Evolutionary conservation across 2,888 invertebrate species (phyloP), one percentile per base, ranked within the genome.

Genomic region (Oeneis ivallda): DNA sequence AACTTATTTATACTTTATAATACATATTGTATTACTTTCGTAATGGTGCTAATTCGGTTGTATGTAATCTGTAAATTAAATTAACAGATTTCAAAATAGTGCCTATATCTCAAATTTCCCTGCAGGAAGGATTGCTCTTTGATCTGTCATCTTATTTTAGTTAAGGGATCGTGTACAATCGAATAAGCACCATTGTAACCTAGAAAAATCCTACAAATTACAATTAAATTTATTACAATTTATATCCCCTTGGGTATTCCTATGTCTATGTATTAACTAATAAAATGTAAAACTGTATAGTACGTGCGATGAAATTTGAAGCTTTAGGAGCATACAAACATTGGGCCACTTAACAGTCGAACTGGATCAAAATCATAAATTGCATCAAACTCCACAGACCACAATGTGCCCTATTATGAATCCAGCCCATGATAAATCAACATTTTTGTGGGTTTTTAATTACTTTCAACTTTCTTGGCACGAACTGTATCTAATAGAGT

Each of bases 171-270:
- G 1, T 26, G 11, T 37, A 9, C 17, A 4, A 17, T 0, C 13
- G 10, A 50, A 32, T 10, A 4, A 13, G 32, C 11, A 26, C 10
- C 37, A 37, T 9, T 37, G 9, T 37, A 5, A 37, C 37, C 37
- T 37, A 26, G 26, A 4, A 26, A 5, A 26, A 26, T 26, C 26
- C 26, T 41, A 41, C 13, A 19, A 5, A n/a, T 13, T 41, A 57
- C 7, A 26, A 43, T 41, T 57, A 26, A 26, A 11, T 57, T 26
- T 43, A 57, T 41, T 57, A 41, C 41, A 57, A 57, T 57, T 57
- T 43, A 13, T 26, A 26, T 57, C 13, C 43, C 43, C 41, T 43
- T 57, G 19, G 56, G 39, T 43, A 57, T 43, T 43, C 19, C 11
- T 43, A 54, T 39, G 26, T 57, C 9, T 57, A 41, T 19, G n/a